Conservation (phyloP, 2,797 vertebrate genomes). For the Cryptoblepharus egeriae region DNA sequence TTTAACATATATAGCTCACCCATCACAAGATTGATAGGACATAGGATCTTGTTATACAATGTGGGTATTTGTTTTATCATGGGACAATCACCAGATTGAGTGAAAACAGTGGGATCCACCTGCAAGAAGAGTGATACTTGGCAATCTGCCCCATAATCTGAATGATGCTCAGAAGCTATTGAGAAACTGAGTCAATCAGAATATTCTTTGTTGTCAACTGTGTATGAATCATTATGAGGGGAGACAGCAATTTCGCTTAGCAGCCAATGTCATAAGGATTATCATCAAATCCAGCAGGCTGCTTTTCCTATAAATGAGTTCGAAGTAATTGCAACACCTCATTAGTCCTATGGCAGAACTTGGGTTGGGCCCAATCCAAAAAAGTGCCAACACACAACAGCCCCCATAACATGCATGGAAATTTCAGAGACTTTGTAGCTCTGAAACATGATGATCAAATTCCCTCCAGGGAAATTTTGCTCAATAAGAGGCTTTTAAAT, state of each 20-base stretch:
- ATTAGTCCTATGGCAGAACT: neutral
- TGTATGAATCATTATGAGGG: constrained; percentile 8
- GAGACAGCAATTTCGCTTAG: constrained; percentile 42
- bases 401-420: neutral
- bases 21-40: no score
- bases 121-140: neutral
- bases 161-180: neutral
- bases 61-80: neutral
- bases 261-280: constrained; percentile 33
- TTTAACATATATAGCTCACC: neutral
- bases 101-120: neutral
- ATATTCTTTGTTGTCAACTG: constrained; percentile 35
- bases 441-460: no score
- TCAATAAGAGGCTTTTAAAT: neutral
- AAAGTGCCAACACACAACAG: neutral
- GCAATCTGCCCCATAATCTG: neutral
- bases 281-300: constrained; percentile 43
- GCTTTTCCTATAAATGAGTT: constrained; percentile 60
- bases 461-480: neutral
- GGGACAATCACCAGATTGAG: neutral
- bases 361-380: neutral
- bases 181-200: neutral
- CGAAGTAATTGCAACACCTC: constrained; percentile 29
- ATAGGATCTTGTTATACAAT: no score
- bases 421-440: neutral